Evolutionary conservation across 2,113 vertebrate genomes (phyloP).

Genomic region (Paraplagusia blochii): DNA sequence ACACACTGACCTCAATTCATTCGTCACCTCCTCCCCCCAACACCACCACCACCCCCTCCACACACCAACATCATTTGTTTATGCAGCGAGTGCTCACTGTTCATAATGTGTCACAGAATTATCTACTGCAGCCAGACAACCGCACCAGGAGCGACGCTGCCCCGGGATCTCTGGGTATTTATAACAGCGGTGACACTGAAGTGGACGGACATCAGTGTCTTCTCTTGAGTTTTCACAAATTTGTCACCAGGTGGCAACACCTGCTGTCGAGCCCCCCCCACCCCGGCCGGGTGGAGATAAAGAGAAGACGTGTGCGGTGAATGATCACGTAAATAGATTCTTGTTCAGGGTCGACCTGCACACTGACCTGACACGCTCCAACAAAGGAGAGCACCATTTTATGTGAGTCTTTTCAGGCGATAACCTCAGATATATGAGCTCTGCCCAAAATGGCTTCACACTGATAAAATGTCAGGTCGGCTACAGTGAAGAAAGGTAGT

Average conservation of each 20-base stretch:
- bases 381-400: conserved; percentile 45
- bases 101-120: conserved; percentile 6
- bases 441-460: not conserved
- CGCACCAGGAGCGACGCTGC: not conserved
- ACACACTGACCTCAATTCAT: too few species aligned
- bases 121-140: not conserved
- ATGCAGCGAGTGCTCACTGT: not conserved
- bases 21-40: too few species aligned
- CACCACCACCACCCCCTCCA: too few species aligned
- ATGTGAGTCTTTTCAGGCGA: conserved; percentile 9
- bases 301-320: conserved; percentile 18
- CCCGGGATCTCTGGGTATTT: conserved; percentile 10
- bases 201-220: conserved; percentile 9
- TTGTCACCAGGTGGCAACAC: conserved; percentile 24
- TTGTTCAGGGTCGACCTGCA: conserved; percentile 11
- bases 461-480: conserved; percentile 4
- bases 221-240: conserved; percentile 12
- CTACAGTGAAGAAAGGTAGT: not conserved
- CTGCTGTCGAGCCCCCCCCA: conserved; percentile 31
- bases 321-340: conserved; percentile 37
- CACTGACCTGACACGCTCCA: conserved; percentile 17
- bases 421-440: conserved; percentile 2
- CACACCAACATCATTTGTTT: conserved; percentile 4
- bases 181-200: conserved; percentile 22
- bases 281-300: conserved; percentile 5